Conservation (phyloP, 2,113 vertebrate genomes). For the Amphiprion percula region DNA sequence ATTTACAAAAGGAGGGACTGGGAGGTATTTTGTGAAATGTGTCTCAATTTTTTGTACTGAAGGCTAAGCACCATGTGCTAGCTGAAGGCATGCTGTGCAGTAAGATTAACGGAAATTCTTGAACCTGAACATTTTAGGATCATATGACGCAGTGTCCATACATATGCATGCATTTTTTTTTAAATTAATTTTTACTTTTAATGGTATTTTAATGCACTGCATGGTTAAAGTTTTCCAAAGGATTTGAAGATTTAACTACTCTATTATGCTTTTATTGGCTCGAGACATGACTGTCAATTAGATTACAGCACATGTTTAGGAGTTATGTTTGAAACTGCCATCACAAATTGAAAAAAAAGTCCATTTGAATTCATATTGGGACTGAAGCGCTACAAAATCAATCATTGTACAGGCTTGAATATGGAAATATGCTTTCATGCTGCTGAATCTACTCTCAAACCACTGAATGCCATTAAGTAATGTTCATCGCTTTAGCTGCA, state of each 20-base stretch:
- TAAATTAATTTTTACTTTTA: no score
- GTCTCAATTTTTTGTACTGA: slow-evolving; percentile 6
- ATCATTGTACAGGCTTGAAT: neutral
- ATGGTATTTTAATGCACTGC: no score
- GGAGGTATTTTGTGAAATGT: neutral
- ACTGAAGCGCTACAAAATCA: neutral
- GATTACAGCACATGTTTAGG: no score
- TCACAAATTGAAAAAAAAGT: neutral
- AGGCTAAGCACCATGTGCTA: neutral
- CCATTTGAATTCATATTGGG: neutral
- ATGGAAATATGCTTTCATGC: neutral
- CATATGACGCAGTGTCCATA: slow-evolving; percentile 5
- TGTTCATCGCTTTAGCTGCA: slow-evolving; percentile 2
- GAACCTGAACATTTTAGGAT: slow-evolving; percentile 10
- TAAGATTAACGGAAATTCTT: slow-evolving; percentile 1
- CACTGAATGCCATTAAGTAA: neutral
- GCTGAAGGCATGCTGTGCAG: neutral
- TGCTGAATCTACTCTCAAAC: neutral
- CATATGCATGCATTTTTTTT: neutral
- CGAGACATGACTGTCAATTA: no score
- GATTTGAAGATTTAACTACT: neutral
- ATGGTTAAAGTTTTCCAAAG: no score
- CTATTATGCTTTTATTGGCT: neutral
- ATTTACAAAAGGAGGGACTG: slow-evolving; percentile 8
- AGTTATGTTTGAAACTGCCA: neutral